Evolutionary conservation across 2,797 vertebrate species (phyloP).

Genomic region (Chelon auratus): DNA sequence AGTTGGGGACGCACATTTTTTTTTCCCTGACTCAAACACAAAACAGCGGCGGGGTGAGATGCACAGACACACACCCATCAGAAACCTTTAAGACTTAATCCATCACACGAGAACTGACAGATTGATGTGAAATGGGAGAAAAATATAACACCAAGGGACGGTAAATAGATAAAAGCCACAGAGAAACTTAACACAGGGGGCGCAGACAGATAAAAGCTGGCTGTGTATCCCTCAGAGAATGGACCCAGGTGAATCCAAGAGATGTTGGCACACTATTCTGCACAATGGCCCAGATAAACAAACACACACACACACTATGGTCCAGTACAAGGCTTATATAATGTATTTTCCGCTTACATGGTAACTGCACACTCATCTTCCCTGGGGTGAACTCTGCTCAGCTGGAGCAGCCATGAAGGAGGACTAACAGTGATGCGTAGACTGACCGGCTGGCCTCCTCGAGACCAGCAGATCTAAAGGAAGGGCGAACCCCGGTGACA

Average conservation of each 20-base stretch:
- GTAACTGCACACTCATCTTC: conserved; percentile 77
- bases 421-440: conserved; percentile 13
- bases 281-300: conserved; percentile 68
- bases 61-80: conserved; percentile 50
- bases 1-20: conserved; percentile 55
- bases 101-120: conserved; percentile 65
- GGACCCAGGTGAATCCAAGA: conserved; percentile 68
- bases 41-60: conserved; percentile 38
- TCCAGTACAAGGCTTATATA: conserved; percentile 71
- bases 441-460: conserved; percentile 38
- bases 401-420: conserved; percentile 64
- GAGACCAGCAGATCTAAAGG: conserved; percentile 37
- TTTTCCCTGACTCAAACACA: conserved; percentile 62
- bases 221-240: conserved; percentile 53
- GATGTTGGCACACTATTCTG: conserved; percentile 56
- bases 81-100: conserved; percentile 76
- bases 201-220: conserved; percentile 35
- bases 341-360: conserved; percentile 74
- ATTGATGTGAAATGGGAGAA: conserved; percentile 36
- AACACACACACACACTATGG: conserved; percentile 34
- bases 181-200: conserved; percentile 37
- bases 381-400: conserved; percentile 69
- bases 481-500: conserved; percentile 28
- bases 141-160: conserved; percentile 21
- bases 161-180: conserved; percentile 38